Evolutionary conservation across 1,140 invertebrate species (phyloP).

Genomic region (Stenopsyche tienmushanensis): DNA sequence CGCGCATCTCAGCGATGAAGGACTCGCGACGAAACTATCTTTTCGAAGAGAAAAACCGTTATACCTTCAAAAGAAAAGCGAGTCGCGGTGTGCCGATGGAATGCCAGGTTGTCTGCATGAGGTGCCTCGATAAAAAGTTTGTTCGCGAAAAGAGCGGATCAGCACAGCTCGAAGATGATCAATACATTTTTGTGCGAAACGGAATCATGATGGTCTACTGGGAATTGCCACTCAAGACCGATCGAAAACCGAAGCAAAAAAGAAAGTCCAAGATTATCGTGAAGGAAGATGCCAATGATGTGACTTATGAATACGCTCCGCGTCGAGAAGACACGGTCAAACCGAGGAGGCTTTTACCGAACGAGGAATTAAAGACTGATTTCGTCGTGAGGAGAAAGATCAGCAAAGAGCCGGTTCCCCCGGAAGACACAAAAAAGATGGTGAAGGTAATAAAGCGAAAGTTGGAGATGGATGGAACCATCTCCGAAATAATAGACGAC

Average conservation of each 20-base stretch:
- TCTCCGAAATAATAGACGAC: conserved; percentile 8
- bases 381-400: conserved; percentile 21
- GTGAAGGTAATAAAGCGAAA: conserved; percentile 6
- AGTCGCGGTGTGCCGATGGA: neutral
- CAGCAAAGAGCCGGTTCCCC: neutral
- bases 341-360: neutral
- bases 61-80: neutral
- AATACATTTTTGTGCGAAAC: conserved; percentile 2
- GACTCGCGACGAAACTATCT: conserved; percentile 17
- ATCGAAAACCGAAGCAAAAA: neutral
- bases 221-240: neutral
- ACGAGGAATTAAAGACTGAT: neutral
- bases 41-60: conserved; percentile 18
- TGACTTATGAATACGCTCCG: too few relatives aligned
- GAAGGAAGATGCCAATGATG: neutral
- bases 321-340: too few relatives aligned
- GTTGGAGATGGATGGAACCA: conserved; percentile 23
- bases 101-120: conserved; percentile 8
- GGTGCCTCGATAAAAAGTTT: conserved; percentile 15
- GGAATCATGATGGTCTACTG: conserved; percentile 3
- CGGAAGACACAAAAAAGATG: neutral
- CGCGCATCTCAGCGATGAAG: conserved; percentile 10
- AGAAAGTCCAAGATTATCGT: conserved; percentile 18
- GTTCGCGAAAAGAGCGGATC: neutral
- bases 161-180: neutral